Percentiles rank a stretch among this genome's conserved stretches.
phyloP scores from a whole-genome alignment of 2,888 invertebrate genomes.

The Cheilosia vernalis region DNA sequence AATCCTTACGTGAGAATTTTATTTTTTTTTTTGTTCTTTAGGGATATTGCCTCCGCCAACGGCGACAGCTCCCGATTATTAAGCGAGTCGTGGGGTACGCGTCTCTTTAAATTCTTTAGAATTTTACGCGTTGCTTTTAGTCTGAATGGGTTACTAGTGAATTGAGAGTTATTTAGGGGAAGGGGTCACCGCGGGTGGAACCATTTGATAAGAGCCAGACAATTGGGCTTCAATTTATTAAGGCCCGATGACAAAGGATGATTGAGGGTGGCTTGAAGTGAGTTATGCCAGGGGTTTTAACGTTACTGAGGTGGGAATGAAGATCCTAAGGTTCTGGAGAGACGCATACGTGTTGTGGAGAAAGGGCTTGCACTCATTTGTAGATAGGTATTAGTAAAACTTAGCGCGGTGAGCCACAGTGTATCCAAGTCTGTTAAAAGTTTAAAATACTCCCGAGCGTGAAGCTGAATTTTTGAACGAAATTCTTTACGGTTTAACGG shows the following conservation, averaged over 20 bases:
- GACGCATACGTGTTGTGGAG: too few relatives aligned
- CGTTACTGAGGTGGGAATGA: background rate
- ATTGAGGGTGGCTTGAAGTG: background rate
- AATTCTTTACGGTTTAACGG: too few relatives aligned
- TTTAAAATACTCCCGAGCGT: too few relatives aligned
- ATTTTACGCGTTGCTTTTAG: conserved; percentile 35
- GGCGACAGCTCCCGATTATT: conserved; percentile 19
- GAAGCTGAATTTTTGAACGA: too few relatives aligned
- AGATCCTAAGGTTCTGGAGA: too few relatives aligned
- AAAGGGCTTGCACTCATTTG: too few relatives aligned
- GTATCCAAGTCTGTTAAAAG: too few relatives aligned
- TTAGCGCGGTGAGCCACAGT: too few relatives aligned
- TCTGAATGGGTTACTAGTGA: conserved; percentile 54
- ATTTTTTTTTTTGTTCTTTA: conserved; percentile 25
- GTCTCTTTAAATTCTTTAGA: conserved; percentile 38
- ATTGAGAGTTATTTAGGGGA: conserved; percentile 37
- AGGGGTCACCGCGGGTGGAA: background rate
- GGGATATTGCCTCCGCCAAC: conserved; percentile 6
- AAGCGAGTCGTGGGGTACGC: conserved; percentile 7
- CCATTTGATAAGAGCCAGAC: conserved; percentile 35
- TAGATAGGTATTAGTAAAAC: too few relatives aligned
- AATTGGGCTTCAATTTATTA: conserved; percentile 51
- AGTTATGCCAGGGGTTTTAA: conserved; percentile 1
- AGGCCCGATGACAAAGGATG: conserved; percentile 18
- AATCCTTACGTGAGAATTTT: conserved; percentile 3